Evolutionary conservation across 2,888 invertebrate genomes (phyloP).

Genomic region (Drosophila silvestris): DNA sequence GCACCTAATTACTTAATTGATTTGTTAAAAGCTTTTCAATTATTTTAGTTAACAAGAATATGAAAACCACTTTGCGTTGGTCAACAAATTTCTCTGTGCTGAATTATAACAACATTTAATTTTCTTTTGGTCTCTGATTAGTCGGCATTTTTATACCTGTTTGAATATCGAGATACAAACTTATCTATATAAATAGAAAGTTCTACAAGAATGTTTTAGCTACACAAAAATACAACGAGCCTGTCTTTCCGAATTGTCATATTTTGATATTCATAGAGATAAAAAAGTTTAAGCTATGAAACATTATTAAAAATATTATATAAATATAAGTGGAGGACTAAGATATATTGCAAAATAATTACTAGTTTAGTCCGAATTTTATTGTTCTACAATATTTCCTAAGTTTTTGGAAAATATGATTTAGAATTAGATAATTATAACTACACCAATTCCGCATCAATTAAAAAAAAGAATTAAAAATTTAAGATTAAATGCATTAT

Average conservation of each 20-base stretch:
- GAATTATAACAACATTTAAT: neutral
- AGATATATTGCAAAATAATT: neutral
- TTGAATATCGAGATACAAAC: neutral
- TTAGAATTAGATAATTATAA: neutral
- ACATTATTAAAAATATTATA: neutral
- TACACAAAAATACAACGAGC: neutral
- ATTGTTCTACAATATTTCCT: no score
- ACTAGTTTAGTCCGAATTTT: neutral
- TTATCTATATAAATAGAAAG: neutral
- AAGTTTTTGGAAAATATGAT: neutral
- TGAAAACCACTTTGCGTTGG: neutral
- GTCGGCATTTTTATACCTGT: neutral
- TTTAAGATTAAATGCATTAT: neutral
- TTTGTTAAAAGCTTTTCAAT: conserved; percentile 4
- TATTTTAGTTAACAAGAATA: neutral
- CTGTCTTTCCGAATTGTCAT: neutral
- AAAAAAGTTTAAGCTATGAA: neutral
- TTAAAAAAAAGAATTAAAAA: neutral
- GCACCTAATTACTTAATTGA: conserved; percentile 28
- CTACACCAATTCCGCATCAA: neutral
- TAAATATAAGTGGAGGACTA: no score
- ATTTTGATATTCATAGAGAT: neutral
- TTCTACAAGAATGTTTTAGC: neutral
- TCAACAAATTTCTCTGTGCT: neutral
- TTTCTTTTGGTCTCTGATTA: no score